These are phyloP conservation scores for Muscina levida DNA, from an alignment of 2,888 invertebrate genomes.

Conservation along the genomic window DNA sequence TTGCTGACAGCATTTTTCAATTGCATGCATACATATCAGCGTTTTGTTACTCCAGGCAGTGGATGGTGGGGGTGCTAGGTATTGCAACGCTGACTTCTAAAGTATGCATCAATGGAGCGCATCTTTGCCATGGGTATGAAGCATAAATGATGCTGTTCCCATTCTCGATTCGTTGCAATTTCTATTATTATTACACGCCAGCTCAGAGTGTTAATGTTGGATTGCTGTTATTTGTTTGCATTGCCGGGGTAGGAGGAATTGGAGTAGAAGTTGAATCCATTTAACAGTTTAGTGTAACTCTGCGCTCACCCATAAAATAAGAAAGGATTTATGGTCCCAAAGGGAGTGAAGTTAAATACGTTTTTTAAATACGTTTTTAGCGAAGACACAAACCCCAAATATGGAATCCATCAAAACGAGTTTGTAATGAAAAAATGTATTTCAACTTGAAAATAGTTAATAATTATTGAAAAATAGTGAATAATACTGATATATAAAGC, in stretches of 20 bases:
- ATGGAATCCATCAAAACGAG: too few relatives aligned
- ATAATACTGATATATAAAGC: too few relatives aligned
- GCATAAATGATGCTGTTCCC: slow-evolving; percentile 46
- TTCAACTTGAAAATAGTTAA: too few relatives aligned
- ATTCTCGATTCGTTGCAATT: slow-evolving; percentile 21
- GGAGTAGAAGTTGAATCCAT: background rate
- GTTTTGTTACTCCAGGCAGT: background rate
- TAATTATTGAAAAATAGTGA: too few relatives aligned
- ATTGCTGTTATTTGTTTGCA: background rate
- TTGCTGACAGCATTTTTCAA: slow-evolving; percentile 63
- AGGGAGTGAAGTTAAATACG: too few relatives aligned
- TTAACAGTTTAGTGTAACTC: background rate
- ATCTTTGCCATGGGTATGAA: slow-evolving; percentile 56
- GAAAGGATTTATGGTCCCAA: too few relatives aligned
- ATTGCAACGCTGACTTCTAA: slow-evolving; percentile 6
- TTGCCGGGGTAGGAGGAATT: too few relatives aligned
- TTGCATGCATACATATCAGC: background rate
- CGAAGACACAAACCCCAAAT: too few relatives aligned
- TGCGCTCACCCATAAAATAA: too few relatives aligned
- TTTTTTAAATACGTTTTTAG: too few relatives aligned
- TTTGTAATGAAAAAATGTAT: too few relatives aligned
- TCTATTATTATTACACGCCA: slow-evolving; percentile 32
- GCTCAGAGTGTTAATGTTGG: background rate
- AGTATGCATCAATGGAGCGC: slow-evolving; percentile 62
- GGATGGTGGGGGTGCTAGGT: too few relatives aligned